Evolutionary conservation across 2,113 vertebrate genomes (phyloP), one percentile per base, ranked within the genome.

Genomic region (Dunckerocampus dactyliophorus): DNA sequence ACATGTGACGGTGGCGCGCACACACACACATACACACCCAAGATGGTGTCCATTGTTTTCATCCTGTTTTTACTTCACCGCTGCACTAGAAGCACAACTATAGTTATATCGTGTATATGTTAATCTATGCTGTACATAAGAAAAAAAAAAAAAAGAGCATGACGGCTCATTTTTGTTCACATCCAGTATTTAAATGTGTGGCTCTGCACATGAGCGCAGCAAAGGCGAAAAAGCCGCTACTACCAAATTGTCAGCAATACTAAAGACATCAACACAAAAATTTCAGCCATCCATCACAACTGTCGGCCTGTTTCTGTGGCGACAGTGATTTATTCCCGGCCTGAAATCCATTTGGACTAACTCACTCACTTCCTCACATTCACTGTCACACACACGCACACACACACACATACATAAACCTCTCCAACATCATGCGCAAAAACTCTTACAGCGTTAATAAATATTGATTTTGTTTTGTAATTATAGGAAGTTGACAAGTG

Each of bases 201-300:
- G 62, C 72, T 68, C 82, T 82, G 83, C 86, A 87, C 85, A 59
- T 76, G 70, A 72, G 68, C 69, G 69, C 53, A 67, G 60, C 58
- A 74, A 82, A 86, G 82, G 79, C 82, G 75, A 70, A 83, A 90
- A 89, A 87, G 72, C 85, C 82, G 56, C 78, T 85, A 88, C 85
- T 76, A 87, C 82, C 88, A 91, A 91, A 91, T 92, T 88, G 89
- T 90, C 89, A 88, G 88, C 88, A 88, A 87, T 89, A 89, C 90
- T 91, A 91, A 91, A 90, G 87, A 91, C 89, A 90, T 91, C 88
- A 91, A 91, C 81, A 85, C 82, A 88, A 90, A 89, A 85, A 89
- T 87, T 89, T 88, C 75, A 84, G 87, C 88, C 89, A 91, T 91
- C 88, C 88, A 91, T 92, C 91, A 91, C 81, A 87, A 84, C 88